phyloP scores from a whole-genome alignment of 2,113 vertebrate genomes.

The Peromyscus maniculatus region DNA sequence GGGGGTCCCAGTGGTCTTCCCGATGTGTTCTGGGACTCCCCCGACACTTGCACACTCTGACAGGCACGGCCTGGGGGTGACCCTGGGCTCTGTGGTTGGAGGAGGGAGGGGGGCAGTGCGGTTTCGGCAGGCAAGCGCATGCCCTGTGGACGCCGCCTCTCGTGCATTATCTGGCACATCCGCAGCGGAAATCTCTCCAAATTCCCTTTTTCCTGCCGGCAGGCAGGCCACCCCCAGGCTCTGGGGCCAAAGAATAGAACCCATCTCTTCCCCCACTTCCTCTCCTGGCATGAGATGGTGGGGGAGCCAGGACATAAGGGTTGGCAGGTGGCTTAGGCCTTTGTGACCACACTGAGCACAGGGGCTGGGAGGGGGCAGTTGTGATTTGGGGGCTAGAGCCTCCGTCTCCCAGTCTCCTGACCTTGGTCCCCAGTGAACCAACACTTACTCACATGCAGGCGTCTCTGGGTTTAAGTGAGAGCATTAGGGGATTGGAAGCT shows the following conservation, averaged over 20 bases:
- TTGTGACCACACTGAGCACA: not conserved
- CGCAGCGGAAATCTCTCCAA: constrained; percentile 84
- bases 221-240: constrained; percentile 78
- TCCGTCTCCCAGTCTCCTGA: not conserved
- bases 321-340: constrained; percentile 3
- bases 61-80: not conserved
- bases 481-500: not conserved
- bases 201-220: constrained; percentile 83
- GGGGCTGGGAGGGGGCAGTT: not conserved
- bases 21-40: not conserved
- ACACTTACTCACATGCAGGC: not conserved
- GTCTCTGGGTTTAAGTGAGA: not conserved
- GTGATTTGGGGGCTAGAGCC: not conserved
- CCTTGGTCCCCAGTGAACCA: not conserved
- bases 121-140: constrained; percentile 71
- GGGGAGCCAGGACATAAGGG: not conserved
- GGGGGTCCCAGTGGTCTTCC: not conserved
- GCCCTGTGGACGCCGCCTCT: constrained; percentile 64
- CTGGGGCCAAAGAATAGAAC: constrained; percentile 68
- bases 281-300: constrained; percentile 17
- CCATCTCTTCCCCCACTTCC: constrained; percentile 63
- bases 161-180: constrained; percentile 73
- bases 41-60: not conserved
- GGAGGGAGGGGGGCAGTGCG: constrained; percentile 55
- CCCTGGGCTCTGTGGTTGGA: not conserved